A percentile compares a stretch with the other conserved stretches of the same genome.
Evolutionary conservation across 2,888 invertebrate genomes (phyloP).

Genomic region (Tetanocera ferruginea): DNA sequence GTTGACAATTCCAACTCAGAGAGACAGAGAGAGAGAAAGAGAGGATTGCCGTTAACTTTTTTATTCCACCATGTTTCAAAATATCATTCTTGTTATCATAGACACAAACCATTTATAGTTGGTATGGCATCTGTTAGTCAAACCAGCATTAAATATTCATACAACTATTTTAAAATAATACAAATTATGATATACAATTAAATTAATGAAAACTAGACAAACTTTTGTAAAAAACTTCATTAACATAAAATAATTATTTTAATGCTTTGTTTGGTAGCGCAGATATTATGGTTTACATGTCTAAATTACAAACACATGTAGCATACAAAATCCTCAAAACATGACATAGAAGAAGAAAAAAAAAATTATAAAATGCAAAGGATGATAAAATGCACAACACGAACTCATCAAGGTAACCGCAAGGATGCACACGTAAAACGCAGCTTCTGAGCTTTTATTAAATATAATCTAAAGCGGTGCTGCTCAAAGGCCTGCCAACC

Average conservation of each 20-base stretch:
- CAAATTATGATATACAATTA: too few species aligned
- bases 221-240: not conserved
- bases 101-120: too few species aligned
- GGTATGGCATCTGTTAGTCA: too few species aligned
- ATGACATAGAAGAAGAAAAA: not conserved
- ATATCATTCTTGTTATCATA: too few species aligned
- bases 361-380: not conserved
- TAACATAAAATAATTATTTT: conserved; percentile 18
- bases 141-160: too few species aligned
- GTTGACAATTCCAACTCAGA: too few species aligned
- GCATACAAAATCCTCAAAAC: not conserved
- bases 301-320: not conserved
- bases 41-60: too few species aligned
- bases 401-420: conserved; percentile 40
- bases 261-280: not conserved
- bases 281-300: not conserved
- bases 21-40: too few species aligned
- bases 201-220: too few species aligned
- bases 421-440: conserved; percentile 46
- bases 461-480: not conserved
- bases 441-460: not conserved
- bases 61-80: too few species aligned
- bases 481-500: conserved; percentile 8
- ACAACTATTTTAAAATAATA: too few species aligned
- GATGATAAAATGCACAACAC: conserved; percentile 29